Base-by-base conservation (phyloP, 2,888 invertebrate species). In the Lapara coniferarum region DNA sequence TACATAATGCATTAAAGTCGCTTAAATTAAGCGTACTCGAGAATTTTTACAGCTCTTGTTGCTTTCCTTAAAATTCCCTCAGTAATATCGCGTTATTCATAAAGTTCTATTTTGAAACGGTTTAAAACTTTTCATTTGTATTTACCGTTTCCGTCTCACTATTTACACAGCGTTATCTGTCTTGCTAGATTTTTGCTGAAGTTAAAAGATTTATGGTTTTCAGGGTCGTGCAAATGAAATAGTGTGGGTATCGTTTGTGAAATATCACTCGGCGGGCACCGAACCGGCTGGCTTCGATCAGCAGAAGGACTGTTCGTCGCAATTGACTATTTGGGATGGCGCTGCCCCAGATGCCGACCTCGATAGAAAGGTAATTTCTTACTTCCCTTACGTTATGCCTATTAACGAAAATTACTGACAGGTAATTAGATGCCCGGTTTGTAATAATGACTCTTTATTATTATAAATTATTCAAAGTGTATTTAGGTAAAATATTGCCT, bases 211-310 rank as follows among this genome's bases (percentile, higher is more conserved):
- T 71, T 66, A 66, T 56, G 37, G 69, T 69, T 73, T 74, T 67
- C 93, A 96, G 90, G 97, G 97, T 46, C 95, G 96, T 68, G 93
- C 95, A 8, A 96, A 96, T 81, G 97, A 97, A 89, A 96, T 96
- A 71, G 97, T 97, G 44, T 97, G 97, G 97, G 95, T 97, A 75
- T 97, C 97, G 44, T 97, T 97, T 85, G 95, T 97, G 79, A 97
- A 97, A 88, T 97, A 97, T 85, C 96, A 97, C 89, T 96, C 97
- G 2, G 96, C 96, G 55, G 95, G 95, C 63, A 93, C 95, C 0
- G 96, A 96, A 74, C 94, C 95, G 2, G 95, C 95, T 1, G 95
- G 95, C 14, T 96, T 96, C 80, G 96, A 96, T 80, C 94, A 95
- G 69, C 95, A 95, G 59, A 93, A 95, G 73, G 96, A 97, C 77